Percentiles rank a stretch among this genome's conserved stretches.
Conservation (phyloP, 2,888 invertebrate genomes). For the Ophion obscuratus region DNA sequence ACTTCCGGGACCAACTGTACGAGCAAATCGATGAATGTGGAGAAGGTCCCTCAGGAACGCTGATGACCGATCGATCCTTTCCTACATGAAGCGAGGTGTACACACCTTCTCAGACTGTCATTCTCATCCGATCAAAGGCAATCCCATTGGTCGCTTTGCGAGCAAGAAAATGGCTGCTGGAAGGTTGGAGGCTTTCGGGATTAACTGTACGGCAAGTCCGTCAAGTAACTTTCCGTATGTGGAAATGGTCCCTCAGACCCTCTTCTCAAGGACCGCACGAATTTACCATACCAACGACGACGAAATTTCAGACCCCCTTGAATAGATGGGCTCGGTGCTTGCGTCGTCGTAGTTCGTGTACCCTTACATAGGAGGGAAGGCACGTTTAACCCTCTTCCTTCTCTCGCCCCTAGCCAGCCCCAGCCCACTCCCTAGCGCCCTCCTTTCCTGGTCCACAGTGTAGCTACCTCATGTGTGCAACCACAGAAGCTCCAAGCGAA, state of each 20-base stretch:
- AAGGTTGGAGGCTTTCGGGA: slow-evolving; percentile 67
- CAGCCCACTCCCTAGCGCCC: not conserved
- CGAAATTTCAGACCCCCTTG: slow-evolving; percentile 61
- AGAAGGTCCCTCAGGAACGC: not conserved
- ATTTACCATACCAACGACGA: slow-evolving; percentile 63
- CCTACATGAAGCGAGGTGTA: not conserved
- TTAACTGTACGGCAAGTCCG: slow-evolving; percentile 79
- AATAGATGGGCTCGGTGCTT: slow-evolving; percentile 45
- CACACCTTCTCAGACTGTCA: not conserved
- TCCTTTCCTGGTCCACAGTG: slow-evolving; percentile 11
- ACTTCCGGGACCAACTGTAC: too few species aligned
- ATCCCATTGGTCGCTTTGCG: not conserved
- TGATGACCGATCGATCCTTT: slow-evolving; percentile 4
- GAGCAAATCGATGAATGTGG: too few species aligned
- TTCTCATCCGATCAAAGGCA: slow-evolving; percentile 6
- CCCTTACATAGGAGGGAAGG: slow-evolving; percentile 39
- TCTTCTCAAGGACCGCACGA: slow-evolving; percentile 56
- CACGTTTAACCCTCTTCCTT: slow-evolving; percentile 40
- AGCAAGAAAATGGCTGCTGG: not conserved
- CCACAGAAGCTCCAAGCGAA: slow-evolving; percentile 62
- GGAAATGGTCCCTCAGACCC: slow-evolving; percentile 37
- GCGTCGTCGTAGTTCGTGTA: slow-evolving; percentile 56
- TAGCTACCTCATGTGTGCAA: slow-evolving; percentile 55
- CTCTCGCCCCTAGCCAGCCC: slow-evolving; percentile 1
- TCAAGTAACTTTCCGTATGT: slow-evolving; percentile 77